Base-by-base conservation (phyloP, 2,888 invertebrate species). In the Eupithecia exiguata region DNA sequence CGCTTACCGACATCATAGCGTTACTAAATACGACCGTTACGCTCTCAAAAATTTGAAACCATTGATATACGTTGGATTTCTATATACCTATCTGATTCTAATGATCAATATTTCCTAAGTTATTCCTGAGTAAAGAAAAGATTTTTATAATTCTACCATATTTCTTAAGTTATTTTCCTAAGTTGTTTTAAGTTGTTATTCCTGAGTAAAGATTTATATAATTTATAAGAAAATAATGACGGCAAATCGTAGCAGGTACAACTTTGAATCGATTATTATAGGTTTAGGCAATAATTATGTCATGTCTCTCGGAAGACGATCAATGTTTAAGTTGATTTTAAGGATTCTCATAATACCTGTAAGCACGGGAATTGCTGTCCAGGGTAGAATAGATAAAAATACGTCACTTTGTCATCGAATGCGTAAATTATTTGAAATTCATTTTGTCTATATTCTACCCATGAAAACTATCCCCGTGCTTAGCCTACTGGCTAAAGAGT, bases 21-120 rank as follows among this genome's bases (percentile, higher is more conserved):
- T 87, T 88, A 84, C 87, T 84, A 86, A 87, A 89, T 80, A 77
- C 75, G 74, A 75, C 80, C 84, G 89, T 88, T 84, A 87, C 88
- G 88, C 86, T 88, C 89, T 87, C 83, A 87, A 88, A 86, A 87
- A 75, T 79, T 72, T 78, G 77, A 82, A 84, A 81, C 80, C 78
- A 77, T 74, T 66, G 25, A 40, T n/a, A 38, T 12, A 38, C 38
- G 1, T 18, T 9, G 7, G 2, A 9, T 6, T 9, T 49, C n/a
- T 25, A 7, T 62, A 35, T 36, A 18, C 16, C 1, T 9, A 18
- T 36, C n/a, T 36, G 16, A 63, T 36, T 30, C 21, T 53, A 21
- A 53, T 53, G 21, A 10, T 10, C 21, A 21, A 53, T 21, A 18
- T 46, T 12, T 36, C 35, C 6, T 38, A 38, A 35, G 30, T 30